These are phyloP conservation scores for Cynaeus angustus DNA, from an alignment of 2,888 invertebrate species.

Conservation along the genomic window DNA sequence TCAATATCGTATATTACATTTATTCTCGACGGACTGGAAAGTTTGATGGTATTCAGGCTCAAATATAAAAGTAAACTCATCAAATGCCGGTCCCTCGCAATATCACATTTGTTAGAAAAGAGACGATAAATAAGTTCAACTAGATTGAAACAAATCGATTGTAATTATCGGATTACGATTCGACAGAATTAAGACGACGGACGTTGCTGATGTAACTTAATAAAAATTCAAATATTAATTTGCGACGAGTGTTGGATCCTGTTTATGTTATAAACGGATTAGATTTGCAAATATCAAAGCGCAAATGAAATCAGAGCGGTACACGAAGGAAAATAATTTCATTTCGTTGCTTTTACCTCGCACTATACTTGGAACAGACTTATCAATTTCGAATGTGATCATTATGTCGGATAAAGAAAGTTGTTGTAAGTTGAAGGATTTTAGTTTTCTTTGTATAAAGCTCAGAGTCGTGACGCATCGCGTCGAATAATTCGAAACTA, in stretches of 20 bases:
- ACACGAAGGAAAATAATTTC: not conserved
- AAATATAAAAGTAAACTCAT: conserved; percentile 62
- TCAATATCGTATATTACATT: conserved; percentile 59
- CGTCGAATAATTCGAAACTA: conserved; percentile 38
- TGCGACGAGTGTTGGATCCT: conserved; percentile 61
- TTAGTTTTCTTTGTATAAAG: not conserved
- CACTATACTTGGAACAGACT: too few species aligned
- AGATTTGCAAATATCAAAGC: conserved; percentile 62
- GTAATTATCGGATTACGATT: conserved; percentile 21
- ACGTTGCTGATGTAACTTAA: conserved; percentile 56
- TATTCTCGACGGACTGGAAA: conserved; percentile 59
- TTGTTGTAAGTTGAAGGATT: not conserved
- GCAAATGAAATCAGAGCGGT: conserved; percentile 7
- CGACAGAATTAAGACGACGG: conserved; percentile 15
- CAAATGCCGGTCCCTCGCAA: conserved; percentile 53
- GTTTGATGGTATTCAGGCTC: conserved; percentile 61
- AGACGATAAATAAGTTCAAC: conserved; percentile 27
- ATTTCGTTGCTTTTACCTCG: not conserved
- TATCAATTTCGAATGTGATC: too few species aligned
- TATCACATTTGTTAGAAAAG: conserved; percentile 54
- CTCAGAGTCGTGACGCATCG: conserved; percentile 21
- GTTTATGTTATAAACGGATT: conserved; percentile 65
- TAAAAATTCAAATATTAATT: conserved; percentile 66
- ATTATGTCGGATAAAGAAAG: too few species aligned
- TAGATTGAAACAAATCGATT: conserved; percentile 13